A percentile compares a stretch with the other conserved stretches of the same genome.
phyloP scores from a whole-genome alignment of 2,888 invertebrate genomes.

The Agrotis clavis region DNA sequence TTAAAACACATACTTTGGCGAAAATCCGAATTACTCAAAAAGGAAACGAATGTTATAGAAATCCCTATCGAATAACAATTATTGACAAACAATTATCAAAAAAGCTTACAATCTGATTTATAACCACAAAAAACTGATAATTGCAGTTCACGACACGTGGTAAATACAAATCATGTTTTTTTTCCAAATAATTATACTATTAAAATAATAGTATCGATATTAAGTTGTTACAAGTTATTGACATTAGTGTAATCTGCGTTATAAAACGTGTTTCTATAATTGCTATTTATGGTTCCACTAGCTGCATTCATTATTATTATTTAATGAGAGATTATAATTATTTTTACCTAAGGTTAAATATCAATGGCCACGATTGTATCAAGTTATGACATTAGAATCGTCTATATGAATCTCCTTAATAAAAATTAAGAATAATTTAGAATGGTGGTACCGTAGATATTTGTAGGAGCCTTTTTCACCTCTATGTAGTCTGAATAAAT shows the following conservation, averaged over 20 bases:
- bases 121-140: conserved; percentile 27
- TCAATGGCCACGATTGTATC: no score
- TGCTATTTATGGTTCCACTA: conserved; percentile 15
- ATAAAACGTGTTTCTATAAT: conserved; percentile 39
- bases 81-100: conserved; percentile 17
- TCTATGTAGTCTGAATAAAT: no score
- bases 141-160: conserved; percentile 6
- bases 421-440: no score
- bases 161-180: conserved; percentile 2
- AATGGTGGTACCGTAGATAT: not conserved
- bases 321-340: not conserved
- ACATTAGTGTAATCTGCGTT: conserved; percentile 13
- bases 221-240: conserved; percentile 24
- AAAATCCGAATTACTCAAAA: not conserved
- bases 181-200: conserved; percentile 8
- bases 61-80: conserved; percentile 8
- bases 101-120: conserved; percentile 15
- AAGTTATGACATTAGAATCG: not conserved
- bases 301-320: conserved; percentile 7
- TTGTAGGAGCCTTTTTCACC: not conserved
- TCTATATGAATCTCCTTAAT: no score
- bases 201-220: conserved; percentile 1
- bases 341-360: not conserved
- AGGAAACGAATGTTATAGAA: not conserved
- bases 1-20: no score